Base-by-base conservation (phyloP, 2,797 vertebrate genomes). In the Hapalemur alaotrensis region DNA sequence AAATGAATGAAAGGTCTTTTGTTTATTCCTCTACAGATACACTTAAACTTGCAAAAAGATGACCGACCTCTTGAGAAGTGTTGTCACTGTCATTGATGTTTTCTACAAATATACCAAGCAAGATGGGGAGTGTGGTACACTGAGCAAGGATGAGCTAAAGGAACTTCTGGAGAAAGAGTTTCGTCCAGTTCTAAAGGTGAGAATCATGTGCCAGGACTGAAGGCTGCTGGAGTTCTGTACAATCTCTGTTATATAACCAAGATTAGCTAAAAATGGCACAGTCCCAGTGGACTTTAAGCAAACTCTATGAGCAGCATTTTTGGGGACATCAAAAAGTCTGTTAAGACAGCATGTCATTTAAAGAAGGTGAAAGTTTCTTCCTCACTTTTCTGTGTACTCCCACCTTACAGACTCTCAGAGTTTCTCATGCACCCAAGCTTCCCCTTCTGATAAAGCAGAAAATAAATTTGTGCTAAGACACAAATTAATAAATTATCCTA, bases 121-220 rank as follows among this genome's bases (percentile, higher is more conserved):
- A 35, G 98, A 99, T 0, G 98, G 98, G 0, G 84, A 83, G 22
- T 95, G 70, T n/a, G 97, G 95, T 96, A 98, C 98, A 0, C 98
- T 99, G 65, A 99, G 95, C 98, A 99, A 98, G 23, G 97, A 98
- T 46, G 99, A 99, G 57, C 99, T 99, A 96, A 98, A 98, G 95
- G 97, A 98, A 91, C 97, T 99, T 97, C 99, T 98, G 0, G 83
- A 98, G 86, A 96, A 97, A 41, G 98, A 98, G 75, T 98, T 98
- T 5, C 95, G 35, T 0, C 98, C 98, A 1, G 96, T 91, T 28
- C 94, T 98, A 25, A 96, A 98, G 98, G 98, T 98, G n/a, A 98
- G 98, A 35, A 25, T 9, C 43, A 76, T 10, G 7, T 35, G 7
- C 32, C 35, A 83, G n/a, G 7, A 72, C 15, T 57, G 30, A 83